Evolutionary conservation across 2,888 invertebrate species (phyloP).

Genomic region (Andrena camellia): DNA sequence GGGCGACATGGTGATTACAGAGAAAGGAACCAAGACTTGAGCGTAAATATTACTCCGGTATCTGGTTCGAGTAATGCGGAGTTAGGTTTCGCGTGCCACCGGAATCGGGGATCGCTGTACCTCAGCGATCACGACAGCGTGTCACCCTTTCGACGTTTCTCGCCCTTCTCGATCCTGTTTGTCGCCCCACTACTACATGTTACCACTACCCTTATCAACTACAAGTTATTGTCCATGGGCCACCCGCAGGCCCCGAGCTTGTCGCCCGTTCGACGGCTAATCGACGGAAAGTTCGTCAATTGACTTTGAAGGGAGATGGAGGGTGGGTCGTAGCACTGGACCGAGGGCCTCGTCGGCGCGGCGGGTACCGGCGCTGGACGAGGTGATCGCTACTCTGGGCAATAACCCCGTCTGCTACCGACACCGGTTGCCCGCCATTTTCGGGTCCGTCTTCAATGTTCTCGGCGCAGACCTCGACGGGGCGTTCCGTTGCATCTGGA

Average conservation of each 20-base stretch:
- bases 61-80: neutral
- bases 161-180: constrained; percentile 34
- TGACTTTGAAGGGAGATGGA: constrained; percentile 25
- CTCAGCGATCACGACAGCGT: constrained; percentile 37
- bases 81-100: neutral
- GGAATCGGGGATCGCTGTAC: constrained; percentile 6
- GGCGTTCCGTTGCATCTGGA: constrained; percentile 71
- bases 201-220: constrained; percentile 66
- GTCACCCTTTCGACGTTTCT: constrained; percentile 38
- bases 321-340: constrained; percentile 11
- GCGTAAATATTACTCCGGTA: neutral
- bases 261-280: constrained; percentile 18
- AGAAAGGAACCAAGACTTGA: constrained; percentile 6
- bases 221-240: constrained; percentile 72
- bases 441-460: constrained; percentile 75
- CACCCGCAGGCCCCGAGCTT: neutral
- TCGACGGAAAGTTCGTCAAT: constrained; percentile 48
- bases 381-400: constrained; percentile 46
- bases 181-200: constrained; percentile 54
- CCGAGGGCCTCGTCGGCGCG: neutral
- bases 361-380: constrained; percentile 26
- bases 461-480: constrained; percentile 58
- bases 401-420: constrained; percentile 84
- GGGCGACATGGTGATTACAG: constrained; percentile 79
- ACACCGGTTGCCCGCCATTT: constrained; percentile 82